These are phyloP conservation scores for Tragulus kanchil DNA, from an alignment of 2,113 vertebrate species.

Conservation along the genomic window DNA sequence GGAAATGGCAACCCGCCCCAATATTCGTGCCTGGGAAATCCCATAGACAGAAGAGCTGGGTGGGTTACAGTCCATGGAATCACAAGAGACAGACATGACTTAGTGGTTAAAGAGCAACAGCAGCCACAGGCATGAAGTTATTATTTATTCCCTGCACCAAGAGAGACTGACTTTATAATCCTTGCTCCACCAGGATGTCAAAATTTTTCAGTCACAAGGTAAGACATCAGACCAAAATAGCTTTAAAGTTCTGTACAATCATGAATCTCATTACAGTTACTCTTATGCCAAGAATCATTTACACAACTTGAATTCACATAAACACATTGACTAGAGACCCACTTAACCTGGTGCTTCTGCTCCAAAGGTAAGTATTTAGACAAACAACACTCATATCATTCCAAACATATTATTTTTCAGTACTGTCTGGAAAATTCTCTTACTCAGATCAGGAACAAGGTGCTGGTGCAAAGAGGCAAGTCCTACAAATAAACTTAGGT, in stretches of 20 bases:
- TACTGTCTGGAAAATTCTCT: background rate
- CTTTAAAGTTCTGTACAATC: slow-evolving; percentile 17
- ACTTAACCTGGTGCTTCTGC: background rate
- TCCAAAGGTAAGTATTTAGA: background rate
- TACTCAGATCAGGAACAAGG: background rate
- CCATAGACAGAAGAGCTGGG: background rate
- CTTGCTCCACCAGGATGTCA: slow-evolving; percentile 45
- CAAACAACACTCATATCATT: background rate
- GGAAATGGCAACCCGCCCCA: background rate
- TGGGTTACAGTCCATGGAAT: background rate
- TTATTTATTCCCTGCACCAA: slow-evolving; percentile 53
- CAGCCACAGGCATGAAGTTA: background rate
- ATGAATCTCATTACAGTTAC: background rate
- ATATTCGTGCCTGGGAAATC: background rate
- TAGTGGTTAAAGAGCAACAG: background rate
- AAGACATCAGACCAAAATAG: slow-evolving; percentile 61
- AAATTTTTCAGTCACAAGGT: slow-evolving; percentile 40
- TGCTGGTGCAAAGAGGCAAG: background rate
- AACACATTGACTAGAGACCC: slow-evolving; percentile 20
- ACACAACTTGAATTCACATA: slow-evolving; percentile 34
- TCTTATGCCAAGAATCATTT: slow-evolving; percentile 24
- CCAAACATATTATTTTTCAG: background rate
- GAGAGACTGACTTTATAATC: slow-evolving; percentile 35
- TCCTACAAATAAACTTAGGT: background rate
- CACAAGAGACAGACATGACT: background rate